Evolutionary conservation across 2,113 vertebrate species (phyloP).

Genomic region (Mesocricetus auratus): DNA sequence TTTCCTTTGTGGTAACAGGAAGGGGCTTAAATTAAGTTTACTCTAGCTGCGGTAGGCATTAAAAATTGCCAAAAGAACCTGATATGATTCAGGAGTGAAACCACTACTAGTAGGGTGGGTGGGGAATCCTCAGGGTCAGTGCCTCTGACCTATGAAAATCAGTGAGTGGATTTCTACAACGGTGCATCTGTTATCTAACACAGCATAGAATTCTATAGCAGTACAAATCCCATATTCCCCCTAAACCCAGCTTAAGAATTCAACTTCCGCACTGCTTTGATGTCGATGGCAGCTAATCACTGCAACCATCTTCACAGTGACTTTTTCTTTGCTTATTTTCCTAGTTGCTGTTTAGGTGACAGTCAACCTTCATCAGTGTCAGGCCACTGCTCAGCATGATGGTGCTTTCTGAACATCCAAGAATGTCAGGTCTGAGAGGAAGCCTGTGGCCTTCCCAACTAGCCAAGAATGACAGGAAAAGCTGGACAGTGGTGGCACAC

Average conservation of each 20-base stretch:
- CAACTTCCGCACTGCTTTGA: neutral
- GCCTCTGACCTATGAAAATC: neutral
- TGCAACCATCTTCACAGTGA: neutral
- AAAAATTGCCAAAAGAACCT: neutral
- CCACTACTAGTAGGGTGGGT: neutral
- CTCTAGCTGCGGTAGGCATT: neutral
- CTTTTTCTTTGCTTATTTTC: neutral
- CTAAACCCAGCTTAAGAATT: neutral
- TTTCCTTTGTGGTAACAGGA: neutral
- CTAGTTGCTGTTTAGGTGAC: neutral
- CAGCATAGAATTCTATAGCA: neutral
- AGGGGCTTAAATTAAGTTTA: neutral
- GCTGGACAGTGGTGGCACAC: rapidly evolving
- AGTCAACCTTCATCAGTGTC: neutral
- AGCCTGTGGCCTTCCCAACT: neutral
- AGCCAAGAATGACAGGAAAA: neutral
- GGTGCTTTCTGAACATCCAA: neutral
- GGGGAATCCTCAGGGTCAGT: neutral
- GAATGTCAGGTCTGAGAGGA: neutral
- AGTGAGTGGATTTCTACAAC: neutral
- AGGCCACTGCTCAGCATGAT: neutral
- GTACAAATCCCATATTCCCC: neutral
- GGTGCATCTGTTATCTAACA: neutral
- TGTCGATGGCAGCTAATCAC: neutral
- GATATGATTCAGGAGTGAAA: neutral